Conservation (phyloP, 2,888 invertebrate genomes). For the Crocallis elinguaria region DNA sequence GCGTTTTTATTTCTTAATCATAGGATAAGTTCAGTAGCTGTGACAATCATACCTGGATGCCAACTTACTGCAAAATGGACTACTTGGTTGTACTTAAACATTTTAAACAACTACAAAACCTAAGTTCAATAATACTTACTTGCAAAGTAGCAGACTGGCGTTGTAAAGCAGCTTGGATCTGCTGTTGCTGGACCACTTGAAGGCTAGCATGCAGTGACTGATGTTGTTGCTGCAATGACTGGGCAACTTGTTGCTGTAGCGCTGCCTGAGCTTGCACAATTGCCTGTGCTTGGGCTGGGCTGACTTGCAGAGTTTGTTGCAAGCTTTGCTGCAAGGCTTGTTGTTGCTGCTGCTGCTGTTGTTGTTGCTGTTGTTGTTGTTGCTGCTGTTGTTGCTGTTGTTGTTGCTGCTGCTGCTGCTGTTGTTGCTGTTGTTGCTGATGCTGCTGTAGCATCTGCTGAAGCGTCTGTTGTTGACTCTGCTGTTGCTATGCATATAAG, state of each 20-base stretch:
- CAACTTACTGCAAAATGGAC: too few species aligned
- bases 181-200: constrained; percentile 78
- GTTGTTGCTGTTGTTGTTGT: constrained; percentile 53
- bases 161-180: constrained; percentile 79
- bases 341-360: constrained; percentile 57
- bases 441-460: constrained; percentile 45
- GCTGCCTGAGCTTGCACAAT: constrained; percentile 77
- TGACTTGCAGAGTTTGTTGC: constrained; percentile 74
- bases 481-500: constrained; percentile 62
- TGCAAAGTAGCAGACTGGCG: constrained; percentile 77
- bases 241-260: constrained; percentile 77
- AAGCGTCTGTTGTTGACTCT: too few species aligned
- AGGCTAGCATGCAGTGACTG: constrained; percentile 77
- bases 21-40: too few species aligned
- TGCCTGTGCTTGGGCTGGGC: constrained; percentile 77
- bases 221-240: constrained; percentile 76
- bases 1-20: too few species aligned
- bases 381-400: constrained; percentile 43
- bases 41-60: too few species aligned
- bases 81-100: too few species aligned
- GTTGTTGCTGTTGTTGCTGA: constrained; percentile 58
- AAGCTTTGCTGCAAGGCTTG: constrained; percentile 67
- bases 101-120: too few species aligned
- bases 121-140: constrained; percentile 46
- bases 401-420: constrained; percentile 59